Base-by-base conservation (phyloP, 1,140 invertebrate species). In the Drosophila prosaltans region DNA sequence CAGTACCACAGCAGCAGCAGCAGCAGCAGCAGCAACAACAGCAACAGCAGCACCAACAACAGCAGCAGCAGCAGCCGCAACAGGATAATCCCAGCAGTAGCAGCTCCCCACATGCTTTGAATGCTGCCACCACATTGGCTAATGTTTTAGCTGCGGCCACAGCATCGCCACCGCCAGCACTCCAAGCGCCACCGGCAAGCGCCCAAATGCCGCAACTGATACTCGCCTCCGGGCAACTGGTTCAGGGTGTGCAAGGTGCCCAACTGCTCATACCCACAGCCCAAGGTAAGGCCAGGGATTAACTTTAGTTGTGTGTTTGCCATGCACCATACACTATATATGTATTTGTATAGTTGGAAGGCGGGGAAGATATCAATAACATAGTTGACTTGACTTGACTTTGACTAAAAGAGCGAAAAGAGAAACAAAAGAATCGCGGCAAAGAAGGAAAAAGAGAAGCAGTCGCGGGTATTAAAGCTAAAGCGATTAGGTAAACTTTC, bases 231-330 rank as follows among this genome's bases (percentile, higher is more conserved):
- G 97, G 97, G 70, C 97, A 98, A 93, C 94, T 98, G 81, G 95
- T 97, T 59, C 97, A 98, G 93, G 97, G 97, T 66, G 97, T 98
- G 78, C 97, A 98, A 93, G 97, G 97, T 8, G 97, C 97, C 70
- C 97, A 98, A 92, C 94, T 98, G 64, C 95, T 98, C 69, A 98
- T 98, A 93, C 97, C 97, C 54, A 98, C 97, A 21, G 97, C 97
- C 43, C 97, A 98, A 95, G 97, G 97, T 98, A 93, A 78, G 77
- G 75, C 40, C 41, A 9, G 58, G 65, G 73, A 67, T 73, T 77
- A 80, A 65, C 36, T 73, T 68, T 68, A 65, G 43, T 60, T 68
- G 40, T 59, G 55, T 57, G 21, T 40, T 8, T 39, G 16, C 28
- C 16, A 24, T 7, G 11, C 8, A 21, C 32, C 6, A 36, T 36